Conservation (phyloP, 2,113 vertebrate genomes). For the Lagenorhynchus albirostris region DNA sequence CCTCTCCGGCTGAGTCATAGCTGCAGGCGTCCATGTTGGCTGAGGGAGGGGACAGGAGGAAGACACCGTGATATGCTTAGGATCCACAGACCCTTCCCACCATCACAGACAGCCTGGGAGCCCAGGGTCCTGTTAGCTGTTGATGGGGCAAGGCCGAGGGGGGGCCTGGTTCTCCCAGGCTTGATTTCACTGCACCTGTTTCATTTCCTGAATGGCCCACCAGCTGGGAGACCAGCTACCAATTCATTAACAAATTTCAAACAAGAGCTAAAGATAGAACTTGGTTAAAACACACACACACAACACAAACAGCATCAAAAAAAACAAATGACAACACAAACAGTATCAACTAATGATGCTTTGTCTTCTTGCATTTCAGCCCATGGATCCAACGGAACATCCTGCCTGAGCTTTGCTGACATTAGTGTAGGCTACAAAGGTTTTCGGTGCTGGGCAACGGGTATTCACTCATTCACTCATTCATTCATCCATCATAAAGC, state of each 20-base stretch:
- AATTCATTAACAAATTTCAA: slow-evolving; percentile 31
- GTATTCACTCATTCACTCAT: background rate
- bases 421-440: background rate
- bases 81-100: background rate
- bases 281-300: background rate
- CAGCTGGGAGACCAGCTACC: background rate
- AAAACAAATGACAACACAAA: background rate
- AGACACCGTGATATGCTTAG: slow-evolving; percentile 37
- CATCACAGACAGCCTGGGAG: background rate
- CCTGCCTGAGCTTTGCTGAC: background rate
- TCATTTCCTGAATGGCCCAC: background rate
- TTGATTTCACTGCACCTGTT: slow-evolving; percentile 19
- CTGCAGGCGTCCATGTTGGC: slow-evolving; percentile 84
- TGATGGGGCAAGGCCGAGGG: background rate
- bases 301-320: no score
- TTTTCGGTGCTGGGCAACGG: background rate
- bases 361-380: background rate
- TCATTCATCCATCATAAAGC: background rate
- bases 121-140: background rate
- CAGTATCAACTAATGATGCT: background rate
- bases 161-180: background rate
- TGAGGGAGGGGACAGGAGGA: slow-evolving; percentile 9
- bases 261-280: background rate
- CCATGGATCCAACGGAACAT: accelerated
- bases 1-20: slow-evolving; percentile 82